These are phyloP conservation scores for Numenius phaeopus DNA, from an alignment of 2,797 vertebrate species.

Conservation along the genomic window DNA sequence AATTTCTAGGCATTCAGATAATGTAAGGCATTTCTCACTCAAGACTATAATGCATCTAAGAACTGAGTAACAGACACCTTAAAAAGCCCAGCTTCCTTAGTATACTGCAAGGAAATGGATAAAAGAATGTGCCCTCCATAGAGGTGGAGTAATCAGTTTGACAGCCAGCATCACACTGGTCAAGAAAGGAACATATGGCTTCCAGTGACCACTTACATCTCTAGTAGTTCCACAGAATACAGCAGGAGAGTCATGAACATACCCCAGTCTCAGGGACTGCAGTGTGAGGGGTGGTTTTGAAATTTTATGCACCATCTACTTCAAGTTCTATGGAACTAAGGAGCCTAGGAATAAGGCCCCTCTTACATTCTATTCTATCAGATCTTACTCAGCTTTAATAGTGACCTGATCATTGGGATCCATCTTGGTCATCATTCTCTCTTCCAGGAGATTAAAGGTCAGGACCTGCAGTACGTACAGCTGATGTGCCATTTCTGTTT, in stretches of 20 bases:
- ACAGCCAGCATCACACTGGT: neutral
- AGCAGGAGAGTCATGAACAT: neutral
- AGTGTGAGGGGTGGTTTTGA: neutral
- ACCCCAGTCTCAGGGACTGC: neutral
- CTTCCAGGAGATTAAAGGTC: constrained; percentile 98
- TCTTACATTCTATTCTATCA: neutral
- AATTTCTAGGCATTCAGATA: neutral
- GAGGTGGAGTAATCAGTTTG: neutral
- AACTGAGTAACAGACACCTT: neutral
- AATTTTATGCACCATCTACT: neutral
- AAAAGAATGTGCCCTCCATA: neutral
- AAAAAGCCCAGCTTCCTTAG: neutral
- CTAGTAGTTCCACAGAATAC: neutral
- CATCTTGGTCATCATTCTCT: constrained; percentile 99
- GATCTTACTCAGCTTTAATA: neutral
- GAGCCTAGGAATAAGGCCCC: neutral
- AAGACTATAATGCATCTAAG: neutral
- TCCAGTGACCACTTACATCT: neutral
- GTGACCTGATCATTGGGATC: constrained; percentile 94
- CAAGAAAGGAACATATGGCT: neutral
- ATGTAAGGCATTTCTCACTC: neutral
- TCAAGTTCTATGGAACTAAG: neutral
- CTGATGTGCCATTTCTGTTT: constrained; percentile 99
- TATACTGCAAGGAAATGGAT: neutral
- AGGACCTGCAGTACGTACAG: constrained; percentile 96